Evolutionary conservation across 1,140 invertebrate species (phyloP), one percentile per base, ranked within the genome.

Genomic region (Pseudobourletiella spinata): DNA sequence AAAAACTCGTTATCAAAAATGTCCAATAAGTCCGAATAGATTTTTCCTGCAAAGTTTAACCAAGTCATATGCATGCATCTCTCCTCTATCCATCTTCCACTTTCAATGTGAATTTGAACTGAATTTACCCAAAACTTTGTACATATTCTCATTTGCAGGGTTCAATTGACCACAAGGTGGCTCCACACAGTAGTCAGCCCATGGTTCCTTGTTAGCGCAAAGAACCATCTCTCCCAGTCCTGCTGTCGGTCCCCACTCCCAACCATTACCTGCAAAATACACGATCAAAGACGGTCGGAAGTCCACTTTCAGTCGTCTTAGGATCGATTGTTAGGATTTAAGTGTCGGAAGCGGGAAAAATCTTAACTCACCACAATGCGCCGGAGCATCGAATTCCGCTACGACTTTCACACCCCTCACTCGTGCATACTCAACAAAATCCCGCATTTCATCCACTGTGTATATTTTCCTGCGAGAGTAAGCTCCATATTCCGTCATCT

Each of bases 161-260:
- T 92, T 88, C 1, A 92, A 76, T 73, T 91, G 88, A 0, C 89
- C 89, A 69, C 89, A 92, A 0, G 89, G 89, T 3, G 89, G 89
- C 68, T 91, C 88, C 15, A 89, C 87, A 67, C 89, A 91, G 71
- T 80, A 89, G 26, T 56, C 15, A 6, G 74, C 71, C 89, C 89
- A 91, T 0, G 88, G 87, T 70, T 89, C 83, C 6, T 82, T 80
- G 73, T 83, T 78, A 43, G 81, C 78, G 61, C 81, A 82, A 8
- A 82, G 76, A 2, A 72, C 32, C 66, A 80, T 22, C 72, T 76
- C 73, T 0, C 73, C 73, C 22, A 70, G 81, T 63, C 83, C 80
- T 50, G 80, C 78, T 35, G 82, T 81, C 58, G 81, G 79, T 43
- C 77, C 79, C 79, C 80, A 83, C 74, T 91, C 86, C 88, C 88